A percentile compares a stretch with the other conserved stretches of the same genome.
Conservation (phyloP, 2,888 invertebrate genomes). For the Lysandra coridon region DNA sequence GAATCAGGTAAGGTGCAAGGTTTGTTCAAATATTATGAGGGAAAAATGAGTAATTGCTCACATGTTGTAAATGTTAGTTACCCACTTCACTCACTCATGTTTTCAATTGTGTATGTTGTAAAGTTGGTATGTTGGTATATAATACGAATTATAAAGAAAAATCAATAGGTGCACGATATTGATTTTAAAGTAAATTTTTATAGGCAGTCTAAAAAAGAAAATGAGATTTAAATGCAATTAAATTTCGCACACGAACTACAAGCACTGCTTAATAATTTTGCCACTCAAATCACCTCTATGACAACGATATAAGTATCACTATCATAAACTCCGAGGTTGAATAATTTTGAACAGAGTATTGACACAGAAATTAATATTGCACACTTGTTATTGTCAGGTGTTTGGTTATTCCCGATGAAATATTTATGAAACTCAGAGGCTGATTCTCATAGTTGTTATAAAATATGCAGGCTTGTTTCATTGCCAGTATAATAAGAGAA, state of each 20-base stretch:
- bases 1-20: too few relatives aligned
- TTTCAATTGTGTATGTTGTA: too few relatives aligned
- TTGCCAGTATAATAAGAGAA: neutral
- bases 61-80: too few relatives aligned
- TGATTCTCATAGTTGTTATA: neutral
- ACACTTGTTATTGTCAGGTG: slow-evolving; percentile 10
- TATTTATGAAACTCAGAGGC: neutral
- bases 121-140: too few relatives aligned
- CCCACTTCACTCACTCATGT: too few relatives aligned
- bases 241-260: neutral
- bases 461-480: neutral
- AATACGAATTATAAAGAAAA: too few relatives aligned
- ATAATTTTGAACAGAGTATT: neutral
- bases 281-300: too few relatives aligned
- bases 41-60: too few relatives aligned
- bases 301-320: neutral
- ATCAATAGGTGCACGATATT: too few relatives aligned
- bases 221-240: neutral
- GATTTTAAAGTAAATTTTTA: neutral
- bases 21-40: too few relatives aligned
- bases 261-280: too few relatives aligned
- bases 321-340: neutral
- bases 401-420: neutral
- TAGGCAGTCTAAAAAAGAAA: neutral
- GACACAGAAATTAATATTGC: slow-evolving; percentile 12